Evolutionary conservation across 2,113 vertebrate genomes (phyloP).

Genomic region (Callopanchax toddi): DNA sequence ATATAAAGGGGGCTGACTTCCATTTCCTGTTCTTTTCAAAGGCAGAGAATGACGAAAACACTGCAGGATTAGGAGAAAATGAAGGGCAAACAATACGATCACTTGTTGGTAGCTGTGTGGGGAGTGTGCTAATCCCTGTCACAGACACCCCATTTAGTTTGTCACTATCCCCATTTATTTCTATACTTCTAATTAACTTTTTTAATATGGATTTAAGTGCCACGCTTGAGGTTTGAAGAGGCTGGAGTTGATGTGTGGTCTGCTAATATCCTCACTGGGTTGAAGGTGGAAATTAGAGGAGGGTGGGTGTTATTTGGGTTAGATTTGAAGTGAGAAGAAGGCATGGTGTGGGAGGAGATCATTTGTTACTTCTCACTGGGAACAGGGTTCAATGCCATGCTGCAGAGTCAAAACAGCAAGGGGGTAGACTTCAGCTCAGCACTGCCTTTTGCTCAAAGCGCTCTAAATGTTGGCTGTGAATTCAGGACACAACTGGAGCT

Average conservation of each 20-base stretch:
- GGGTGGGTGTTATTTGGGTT: constrained; percentile 71
- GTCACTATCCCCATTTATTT: constrained; percentile 21
- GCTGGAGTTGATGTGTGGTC: constrained; percentile 66
- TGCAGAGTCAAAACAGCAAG: constrained; percentile 7
- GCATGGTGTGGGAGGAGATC: constrained; percentile 42
- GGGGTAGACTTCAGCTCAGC: constrained; percentile 14
- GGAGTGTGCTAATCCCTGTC: constrained; percentile 48
- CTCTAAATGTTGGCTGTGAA: constrained; percentile 34
- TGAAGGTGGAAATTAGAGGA: constrained; percentile 49
- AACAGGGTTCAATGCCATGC: constrained; percentile 51
- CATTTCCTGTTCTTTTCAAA: constrained; percentile 54
- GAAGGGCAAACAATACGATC: constrained; percentile 47
- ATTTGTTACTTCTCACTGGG: constrained; percentile 54
- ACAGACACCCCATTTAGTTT: constrained; percentile 38
- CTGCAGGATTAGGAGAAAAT: constrained; percentile 56
- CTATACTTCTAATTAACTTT: constrained; percentile 53
- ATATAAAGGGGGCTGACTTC: constrained; percentile 18
- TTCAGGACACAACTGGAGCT: constrained; percentile 25
- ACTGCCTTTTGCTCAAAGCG: constrained; percentile 40
- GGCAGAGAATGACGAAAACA: constrained; percentile 26
- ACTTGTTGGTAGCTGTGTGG: constrained; percentile 33
- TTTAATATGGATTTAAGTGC: constrained; percentile 27
- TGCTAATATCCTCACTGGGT: constrained; percentile 71
- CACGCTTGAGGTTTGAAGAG: constrained; percentile 44
- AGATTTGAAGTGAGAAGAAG: constrained; percentile 46